These are phyloP conservation scores for Heterotilapia buettikoferi DNA, from an alignment of 2,113 vertebrate species.

Conservation along the genomic window DNA sequence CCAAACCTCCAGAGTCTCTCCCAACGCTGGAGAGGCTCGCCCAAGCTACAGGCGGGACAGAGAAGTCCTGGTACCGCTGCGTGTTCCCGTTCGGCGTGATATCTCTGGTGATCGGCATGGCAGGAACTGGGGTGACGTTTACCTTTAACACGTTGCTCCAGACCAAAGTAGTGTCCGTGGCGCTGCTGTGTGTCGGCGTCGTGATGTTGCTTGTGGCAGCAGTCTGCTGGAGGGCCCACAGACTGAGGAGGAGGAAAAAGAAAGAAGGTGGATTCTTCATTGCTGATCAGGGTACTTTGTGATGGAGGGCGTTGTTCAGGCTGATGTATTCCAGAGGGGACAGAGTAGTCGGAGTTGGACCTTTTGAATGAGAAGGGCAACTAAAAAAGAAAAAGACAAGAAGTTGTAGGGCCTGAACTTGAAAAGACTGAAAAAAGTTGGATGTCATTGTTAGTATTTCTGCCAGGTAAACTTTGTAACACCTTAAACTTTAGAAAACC, in stretches of 20 bases:
- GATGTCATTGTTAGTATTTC: neutral
- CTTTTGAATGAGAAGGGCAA: neutral
- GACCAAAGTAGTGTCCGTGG: slow-evolving; percentile 83
- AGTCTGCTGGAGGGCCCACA: slow-evolving; percentile 81
- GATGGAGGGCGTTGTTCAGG: slow-evolving; percentile 23
- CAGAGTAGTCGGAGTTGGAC: neutral
- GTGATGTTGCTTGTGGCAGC: slow-evolving; percentile 77
- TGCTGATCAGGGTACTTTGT: slow-evolving; percentile 78
- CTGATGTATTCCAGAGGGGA: neutral
- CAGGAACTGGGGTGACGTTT: slow-evolving; percentile 85
- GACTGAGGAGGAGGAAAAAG: slow-evolving; percentile 67
- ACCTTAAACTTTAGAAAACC: neutral
- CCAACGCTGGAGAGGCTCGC: slow-evolving; percentile 78
- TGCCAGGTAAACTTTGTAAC: neutral
- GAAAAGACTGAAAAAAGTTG: neutral
- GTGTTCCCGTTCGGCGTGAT: slow-evolving; percentile 79
- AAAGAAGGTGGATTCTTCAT: slow-evolving; percentile 72
- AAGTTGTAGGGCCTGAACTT: neutral
- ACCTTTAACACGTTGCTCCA: slow-evolving; percentile 79
- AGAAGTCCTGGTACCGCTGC: slow-evolving; percentile 85
- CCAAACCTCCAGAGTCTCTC: slow-evolving; percentile 63
- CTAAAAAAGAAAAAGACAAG: neutral
- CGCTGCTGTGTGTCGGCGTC: slow-evolving; percentile 72
- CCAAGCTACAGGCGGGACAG: slow-evolving; percentile 81
- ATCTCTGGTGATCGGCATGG: slow-evolving; percentile 78